Conservation (phyloP, 2,888 invertebrate genomes). For the Scaptomyza flava region DNA sequence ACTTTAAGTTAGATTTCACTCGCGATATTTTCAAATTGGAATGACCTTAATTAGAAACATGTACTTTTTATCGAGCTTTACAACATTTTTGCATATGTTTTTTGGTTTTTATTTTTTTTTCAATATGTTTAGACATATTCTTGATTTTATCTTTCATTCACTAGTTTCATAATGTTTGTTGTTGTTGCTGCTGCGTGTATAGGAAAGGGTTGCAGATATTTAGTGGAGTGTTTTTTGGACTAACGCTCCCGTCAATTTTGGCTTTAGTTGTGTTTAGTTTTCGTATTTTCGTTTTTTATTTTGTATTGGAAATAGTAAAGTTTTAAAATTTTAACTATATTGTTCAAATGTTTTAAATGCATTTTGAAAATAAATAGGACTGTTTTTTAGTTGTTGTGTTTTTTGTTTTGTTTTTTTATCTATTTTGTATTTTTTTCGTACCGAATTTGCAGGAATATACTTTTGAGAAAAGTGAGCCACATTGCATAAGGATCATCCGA, state of each 20-base stretch:
- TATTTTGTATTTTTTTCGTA: slow-evolving; percentile 38
- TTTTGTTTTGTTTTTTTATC: too few species aligned
- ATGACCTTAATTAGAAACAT: slow-evolving; percentile 80
- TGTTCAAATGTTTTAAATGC: slow-evolving; percentile 75
- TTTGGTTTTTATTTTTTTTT: slow-evolving; percentile 10
- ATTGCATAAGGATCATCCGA: slow-evolving; percentile 35
- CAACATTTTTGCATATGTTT: slow-evolving; percentile 51
- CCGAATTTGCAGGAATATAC: slow-evolving; percentile 74
- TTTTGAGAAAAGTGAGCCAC: slow-evolving; percentile 67
- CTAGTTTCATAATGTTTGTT: slow-evolving; percentile 55
- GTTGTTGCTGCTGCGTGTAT: slow-evolving; percentile 65
- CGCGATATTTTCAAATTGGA: slow-evolving; percentile 78
- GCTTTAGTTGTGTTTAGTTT: slow-evolving; percentile 49
- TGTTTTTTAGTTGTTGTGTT: slow-evolving; percentile 40
- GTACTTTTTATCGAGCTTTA: slow-evolving; percentile 73
- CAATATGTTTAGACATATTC: slow-evolving; percentile 16
- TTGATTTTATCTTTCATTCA: slow-evolving; percentile 29
- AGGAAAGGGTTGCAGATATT: slow-evolving; percentile 74
- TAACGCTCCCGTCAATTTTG: slow-evolving; percentile 75
- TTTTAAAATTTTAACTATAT: slow-evolving; percentile 70
- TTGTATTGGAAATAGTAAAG: slow-evolving; percentile 75
- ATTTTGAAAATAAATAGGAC: slow-evolving; percentile 81
- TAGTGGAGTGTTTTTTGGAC: slow-evolving; percentile 57
- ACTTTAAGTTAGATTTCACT: slow-evolving; percentile 71
- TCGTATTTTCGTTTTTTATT: slow-evolving; percentile 26